These are phyloP conservation scores for Deilephila elpenor DNA, from an alignment of 2,888 invertebrate genomes.

Conservation along the genomic window DNA sequence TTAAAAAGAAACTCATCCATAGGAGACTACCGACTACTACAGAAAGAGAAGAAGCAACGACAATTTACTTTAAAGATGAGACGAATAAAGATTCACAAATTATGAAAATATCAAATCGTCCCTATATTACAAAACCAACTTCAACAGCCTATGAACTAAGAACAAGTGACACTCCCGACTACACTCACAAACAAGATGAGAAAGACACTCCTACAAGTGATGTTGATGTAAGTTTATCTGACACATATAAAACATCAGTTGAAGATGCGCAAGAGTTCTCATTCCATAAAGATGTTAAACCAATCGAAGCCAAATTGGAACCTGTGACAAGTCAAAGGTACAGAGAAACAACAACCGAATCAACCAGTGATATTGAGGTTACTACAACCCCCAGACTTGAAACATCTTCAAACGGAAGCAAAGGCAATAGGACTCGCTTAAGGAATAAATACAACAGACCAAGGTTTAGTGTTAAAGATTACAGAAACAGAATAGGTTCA, in stretches of 20 bases:
- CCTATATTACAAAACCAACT: slow-evolving; percentile 59
- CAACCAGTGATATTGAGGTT: slow-evolving; percentile 56
- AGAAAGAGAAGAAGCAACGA: slow-evolving; percentile 70
- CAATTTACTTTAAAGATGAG: slow-evolving; percentile 62
- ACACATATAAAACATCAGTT: slow-evolving; percentile 59
- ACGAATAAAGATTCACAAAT: slow-evolving; percentile 74
- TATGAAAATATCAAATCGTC: slow-evolving; percentile 80
- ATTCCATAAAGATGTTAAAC: slow-evolving; percentile 77
- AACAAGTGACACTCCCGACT: slow-evolving; percentile 70
- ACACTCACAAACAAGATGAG: slow-evolving; percentile 80
- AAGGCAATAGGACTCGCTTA: slow-evolving; percentile 66
- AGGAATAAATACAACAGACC: slow-evolving; percentile 87
- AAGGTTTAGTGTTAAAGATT: slow-evolving; percentile 91
- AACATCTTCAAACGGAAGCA: slow-evolving; percentile 58
- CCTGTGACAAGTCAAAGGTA: slow-evolving; percentile 48
- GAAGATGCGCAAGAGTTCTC: slow-evolving; percentile 67
- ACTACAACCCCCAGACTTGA: slow-evolving; percentile 65
- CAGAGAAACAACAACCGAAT: slow-evolving; percentile 63
- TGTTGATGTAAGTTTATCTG: slow-evolving; percentile 69
- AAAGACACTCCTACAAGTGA: slow-evolving; percentile 83
- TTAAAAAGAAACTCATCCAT: slow-evolving; percentile 72
- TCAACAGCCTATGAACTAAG: slow-evolving; percentile 59
- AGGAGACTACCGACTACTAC: slow-evolving; percentile 66
- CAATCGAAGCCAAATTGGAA: slow-evolving; percentile 73
- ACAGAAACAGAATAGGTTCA: slow-evolving; percentile 86